A percentile compares a stretch with the other conserved stretches of the same genome.
These are phyloP conservation scores for Buphagus erythrorhynchus DNA, from an alignment of 2,797 vertebrate species.

Conservation along the genomic window DNA sequence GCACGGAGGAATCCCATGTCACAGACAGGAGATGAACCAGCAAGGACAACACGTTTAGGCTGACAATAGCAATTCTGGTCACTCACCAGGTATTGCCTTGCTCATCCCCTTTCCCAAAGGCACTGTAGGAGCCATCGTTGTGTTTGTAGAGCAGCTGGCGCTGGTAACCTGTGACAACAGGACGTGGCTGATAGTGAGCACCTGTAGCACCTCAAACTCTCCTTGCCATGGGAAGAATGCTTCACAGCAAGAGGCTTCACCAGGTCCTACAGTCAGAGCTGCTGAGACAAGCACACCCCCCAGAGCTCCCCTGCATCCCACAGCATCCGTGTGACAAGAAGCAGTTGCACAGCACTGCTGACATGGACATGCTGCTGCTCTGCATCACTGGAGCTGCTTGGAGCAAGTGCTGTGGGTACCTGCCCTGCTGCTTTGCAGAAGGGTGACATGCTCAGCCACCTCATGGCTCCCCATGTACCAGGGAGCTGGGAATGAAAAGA, in stretches of 20 bases:
- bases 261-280: not conserved
- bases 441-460: not conserved
- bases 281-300: not conserved
- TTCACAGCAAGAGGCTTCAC: not conserved
- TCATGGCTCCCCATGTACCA: not conserved
- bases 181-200: not conserved
- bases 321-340: not conserved
- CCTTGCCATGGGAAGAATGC: not conserved
- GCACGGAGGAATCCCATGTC: not conserved
- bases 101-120: slow-evolving; percentile 62
- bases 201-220: not conserved
- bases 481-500: not conserved
- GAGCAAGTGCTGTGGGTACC: not conserved
- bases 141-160: slow-evolving; percentile 57
- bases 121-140: slow-evolving; percentile 41
- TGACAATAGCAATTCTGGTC: not conserved
- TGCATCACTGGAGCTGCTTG: not conserved
- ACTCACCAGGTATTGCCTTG: slow-evolving; percentile 62
- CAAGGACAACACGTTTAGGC: not conserved
- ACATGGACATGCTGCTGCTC: accelerated
- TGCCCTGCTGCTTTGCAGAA: not conserved
- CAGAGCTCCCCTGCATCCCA: not conserved
- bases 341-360: not conserved
- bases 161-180: slow-evolving; percentile 53
- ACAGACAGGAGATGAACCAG: not conserved